Conservation (phyloP, 1,140 invertebrate species). For the Neuroterus valhalla region DNA sequence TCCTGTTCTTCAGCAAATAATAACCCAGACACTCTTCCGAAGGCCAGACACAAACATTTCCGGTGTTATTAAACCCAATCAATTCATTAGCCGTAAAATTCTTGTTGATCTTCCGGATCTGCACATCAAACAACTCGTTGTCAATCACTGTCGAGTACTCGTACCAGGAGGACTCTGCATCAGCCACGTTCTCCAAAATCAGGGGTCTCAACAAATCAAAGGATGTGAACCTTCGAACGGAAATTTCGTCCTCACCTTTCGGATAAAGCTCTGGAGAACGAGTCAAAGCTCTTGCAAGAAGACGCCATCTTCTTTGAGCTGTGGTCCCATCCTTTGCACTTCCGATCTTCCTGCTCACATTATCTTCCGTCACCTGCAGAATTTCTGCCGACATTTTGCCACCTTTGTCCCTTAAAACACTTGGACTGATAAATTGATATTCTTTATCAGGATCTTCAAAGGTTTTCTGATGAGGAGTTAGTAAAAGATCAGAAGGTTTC, state of each 20-base stretch:
- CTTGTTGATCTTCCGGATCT: constrained; percentile 78
- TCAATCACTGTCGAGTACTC: constrained; percentile 75
- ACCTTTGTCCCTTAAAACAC: not conserved
- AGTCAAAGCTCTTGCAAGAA: constrained; percentile 81
- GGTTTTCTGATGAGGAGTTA: too few relatives aligned
- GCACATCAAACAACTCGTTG: constrained; percentile 71
- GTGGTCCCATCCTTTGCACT: constrained; percentile 58
- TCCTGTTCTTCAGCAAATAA: constrained; percentile 81
- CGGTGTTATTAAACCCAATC: constrained; percentile 92
- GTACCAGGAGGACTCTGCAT: constrained; percentile 66
- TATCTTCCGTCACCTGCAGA: constrained; percentile 2
- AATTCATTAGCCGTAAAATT: constrained; percentile 82
- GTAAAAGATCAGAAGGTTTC: too few relatives aligned
- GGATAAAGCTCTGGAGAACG: constrained; percentile 66
- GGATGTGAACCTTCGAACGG: constrained; percentile 77
- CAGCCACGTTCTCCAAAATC: constrained; percentile 55
- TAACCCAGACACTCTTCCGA: constrained; percentile 90
- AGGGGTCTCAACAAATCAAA: constrained; percentile 75
- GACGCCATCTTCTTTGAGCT: constrained; percentile 81
- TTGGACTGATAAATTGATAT: too few relatives aligned
- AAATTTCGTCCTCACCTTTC: constrained; percentile 73
- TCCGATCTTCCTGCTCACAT: constrained; percentile 7
- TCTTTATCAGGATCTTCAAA: too few relatives aligned
- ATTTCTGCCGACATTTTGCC: constrained; percentile 24
- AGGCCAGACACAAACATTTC: constrained; percentile 94